Conservation (phyloP, 2,113 vertebrate genomes). For the Heterotis niloticus region DNA sequence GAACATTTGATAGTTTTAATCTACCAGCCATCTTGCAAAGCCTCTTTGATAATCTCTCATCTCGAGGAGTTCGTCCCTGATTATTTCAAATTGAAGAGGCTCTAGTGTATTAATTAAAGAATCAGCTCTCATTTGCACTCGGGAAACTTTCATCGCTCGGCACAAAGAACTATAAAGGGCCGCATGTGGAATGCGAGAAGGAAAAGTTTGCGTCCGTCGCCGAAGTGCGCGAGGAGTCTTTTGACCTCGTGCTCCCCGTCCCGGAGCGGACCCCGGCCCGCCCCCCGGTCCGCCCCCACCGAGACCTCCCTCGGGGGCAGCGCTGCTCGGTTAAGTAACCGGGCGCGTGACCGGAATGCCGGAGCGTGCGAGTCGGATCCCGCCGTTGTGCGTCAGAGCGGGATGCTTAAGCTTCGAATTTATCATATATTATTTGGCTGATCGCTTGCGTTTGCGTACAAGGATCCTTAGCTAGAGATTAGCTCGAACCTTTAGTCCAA, state of each 20-base stretch:
- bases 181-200: neutral
- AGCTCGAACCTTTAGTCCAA: too few species aligned
- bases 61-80: constrained; percentile 56
- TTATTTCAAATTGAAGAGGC: constrained; percentile 63
- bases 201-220: neutral
- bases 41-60: constrained; percentile 64
- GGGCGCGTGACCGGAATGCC: too few species aligned
- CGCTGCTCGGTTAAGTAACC: too few species aligned
- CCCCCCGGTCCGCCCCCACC: too few species aligned
- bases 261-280: too few species aligned
- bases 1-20: constrained; percentile 58
- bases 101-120: constrained; percentile 59
- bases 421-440: too few species aligned
- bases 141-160: constrained; percentile 47
- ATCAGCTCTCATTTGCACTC: constrained; percentile 60
- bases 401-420: too few species aligned
- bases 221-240: neutral
- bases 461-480: too few species aligned
- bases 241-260: neutral
- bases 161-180: constrained; percentile 29
- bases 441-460: too few species aligned
- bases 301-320: too few species aligned
- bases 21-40: constrained; percentile 49
- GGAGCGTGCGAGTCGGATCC: too few species aligned
- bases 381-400: too few species aligned